A percentile compares a stretch with the other conserved stretches of the same genome.
Conservation (phyloP, 2,113 vertebrate genomes). For the Nyctibius bracteatus region DNA sequence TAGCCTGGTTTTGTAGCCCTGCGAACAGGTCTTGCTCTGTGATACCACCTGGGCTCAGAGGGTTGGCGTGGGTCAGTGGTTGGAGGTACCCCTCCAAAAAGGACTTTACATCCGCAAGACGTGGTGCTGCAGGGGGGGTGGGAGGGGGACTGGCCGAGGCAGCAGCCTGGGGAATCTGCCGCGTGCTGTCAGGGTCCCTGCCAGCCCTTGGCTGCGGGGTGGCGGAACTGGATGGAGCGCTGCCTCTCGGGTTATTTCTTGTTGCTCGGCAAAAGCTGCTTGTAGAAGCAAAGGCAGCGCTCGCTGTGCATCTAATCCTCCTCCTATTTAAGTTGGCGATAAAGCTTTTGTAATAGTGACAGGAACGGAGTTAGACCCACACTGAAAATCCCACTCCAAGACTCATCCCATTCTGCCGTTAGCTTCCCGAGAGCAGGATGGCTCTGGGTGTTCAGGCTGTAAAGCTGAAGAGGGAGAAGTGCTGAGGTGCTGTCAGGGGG, state of each 20-base stretch:
- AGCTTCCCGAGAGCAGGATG: neutral
- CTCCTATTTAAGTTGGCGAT: neutral
- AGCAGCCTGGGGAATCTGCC: neutral
- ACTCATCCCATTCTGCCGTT: neutral
- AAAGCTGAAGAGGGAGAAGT: neutral
- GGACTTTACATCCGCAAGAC: neutral
- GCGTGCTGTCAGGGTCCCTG: neutral
- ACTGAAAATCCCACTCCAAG: neutral
- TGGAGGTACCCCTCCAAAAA: neutral
- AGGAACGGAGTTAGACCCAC: neutral
- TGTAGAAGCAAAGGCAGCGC: neutral
- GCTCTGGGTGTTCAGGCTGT: neutral
- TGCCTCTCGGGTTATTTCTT: neutral
- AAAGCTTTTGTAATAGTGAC: neutral
- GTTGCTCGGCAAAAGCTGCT: neutral
- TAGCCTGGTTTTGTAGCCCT: neutral
- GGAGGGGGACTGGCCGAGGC: no score
- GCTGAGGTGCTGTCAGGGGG: neutral
- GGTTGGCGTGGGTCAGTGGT: neutral
- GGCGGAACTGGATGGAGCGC: neutral
- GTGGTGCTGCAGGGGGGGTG: neutral
- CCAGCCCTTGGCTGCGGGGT: neutral
- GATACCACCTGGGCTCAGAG: neutral
- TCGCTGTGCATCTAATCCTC: fast-evolving
- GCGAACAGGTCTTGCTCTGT: neutral